Evolutionary conservation across 2,888 invertebrate species (phyloP).

Genomic region (Neria commutata): DNA sequence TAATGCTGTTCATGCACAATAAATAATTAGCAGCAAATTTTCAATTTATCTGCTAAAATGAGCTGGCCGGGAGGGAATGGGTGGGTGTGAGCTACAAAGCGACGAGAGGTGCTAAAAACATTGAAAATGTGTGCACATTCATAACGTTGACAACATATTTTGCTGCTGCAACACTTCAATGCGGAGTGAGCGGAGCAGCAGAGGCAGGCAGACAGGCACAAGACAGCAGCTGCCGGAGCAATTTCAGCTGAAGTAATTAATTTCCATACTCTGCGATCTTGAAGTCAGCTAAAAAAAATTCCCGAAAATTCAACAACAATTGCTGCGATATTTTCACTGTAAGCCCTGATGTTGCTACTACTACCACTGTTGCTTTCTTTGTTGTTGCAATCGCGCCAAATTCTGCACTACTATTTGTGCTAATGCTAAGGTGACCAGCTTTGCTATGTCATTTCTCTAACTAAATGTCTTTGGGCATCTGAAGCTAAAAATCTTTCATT

Average conservation of each 20-base stretch:
- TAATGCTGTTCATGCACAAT: conserved; percentile 25
- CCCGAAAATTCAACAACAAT: background rate
- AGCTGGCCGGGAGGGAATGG: background rate
- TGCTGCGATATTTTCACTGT: conserved; percentile 15
- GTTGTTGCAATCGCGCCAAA: no score
- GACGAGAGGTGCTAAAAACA: no score
- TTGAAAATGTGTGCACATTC: no score
- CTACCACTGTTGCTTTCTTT: background rate
- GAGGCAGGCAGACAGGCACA: background rate
- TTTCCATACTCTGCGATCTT: conserved; percentile 28
- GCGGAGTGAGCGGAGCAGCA: background rate
- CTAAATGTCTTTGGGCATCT: no score
- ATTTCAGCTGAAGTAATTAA: conserved; percentile 33
- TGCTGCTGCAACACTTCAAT: conserved; percentile 14
- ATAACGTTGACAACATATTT: no score
- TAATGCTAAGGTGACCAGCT: no score
- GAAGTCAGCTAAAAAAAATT: conserved; percentile 19
- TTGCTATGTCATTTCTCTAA: no score
- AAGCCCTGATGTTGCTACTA: background rate
- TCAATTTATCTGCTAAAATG: conserved; percentile 15
- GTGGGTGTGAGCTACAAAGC: no score
- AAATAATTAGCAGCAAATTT: conserved; percentile 31
- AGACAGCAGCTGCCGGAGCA: background rate
- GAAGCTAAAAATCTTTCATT: no score
- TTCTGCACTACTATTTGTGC: no score